Evolutionary conservation across 2,113 vertebrate genomes (phyloP).

Genomic region (Epinephelus moara): DNA sequence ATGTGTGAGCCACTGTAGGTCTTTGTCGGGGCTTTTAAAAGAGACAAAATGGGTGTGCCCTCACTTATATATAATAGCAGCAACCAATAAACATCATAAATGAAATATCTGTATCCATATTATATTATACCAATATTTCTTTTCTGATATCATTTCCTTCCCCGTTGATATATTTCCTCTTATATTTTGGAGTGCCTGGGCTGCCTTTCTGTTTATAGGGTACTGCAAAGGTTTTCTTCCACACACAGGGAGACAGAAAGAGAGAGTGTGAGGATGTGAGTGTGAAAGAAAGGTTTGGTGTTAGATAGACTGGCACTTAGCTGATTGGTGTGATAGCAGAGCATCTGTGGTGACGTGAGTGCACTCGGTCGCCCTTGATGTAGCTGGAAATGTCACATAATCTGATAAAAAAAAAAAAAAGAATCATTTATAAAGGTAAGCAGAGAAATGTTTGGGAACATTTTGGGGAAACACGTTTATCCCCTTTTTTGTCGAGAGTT

Average conservation of each 20-base stretch:
- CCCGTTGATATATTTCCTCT: too few relatives aligned
- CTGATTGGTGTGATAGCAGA: slow-evolving; percentile 42
- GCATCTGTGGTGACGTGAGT: not conserved
- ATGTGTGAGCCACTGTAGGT: too few relatives aligned
- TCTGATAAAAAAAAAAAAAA: not conserved
- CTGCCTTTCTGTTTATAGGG: too few relatives aligned
- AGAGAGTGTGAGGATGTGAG: slow-evolving; percentile 27
- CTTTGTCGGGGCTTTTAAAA: too few relatives aligned
- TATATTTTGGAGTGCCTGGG: too few relatives aligned
- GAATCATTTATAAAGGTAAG: not conserved
- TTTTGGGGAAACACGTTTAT: not conserved
- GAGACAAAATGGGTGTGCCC: too few relatives aligned
- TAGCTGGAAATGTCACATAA: not conserved
- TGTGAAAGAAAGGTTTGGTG: slow-evolving; percentile 19
- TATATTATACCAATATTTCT: too few relatives aligned
- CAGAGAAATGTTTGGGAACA: not conserved
- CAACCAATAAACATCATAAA: too few relatives aligned
- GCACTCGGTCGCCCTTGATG: not conserved
- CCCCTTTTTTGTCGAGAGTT: not conserved
- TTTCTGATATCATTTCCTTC: too few relatives aligned
- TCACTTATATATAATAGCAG: too few relatives aligned
- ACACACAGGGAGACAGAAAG: slow-evolving; percentile 16
- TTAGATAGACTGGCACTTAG: slow-evolving; percentile 35
- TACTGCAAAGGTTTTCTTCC: slow-evolving; percentile 25
- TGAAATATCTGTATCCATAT: too few relatives aligned